Conservation (phyloP, 2,797 vertebrate species). For the Clarias fuscus region DNA sequence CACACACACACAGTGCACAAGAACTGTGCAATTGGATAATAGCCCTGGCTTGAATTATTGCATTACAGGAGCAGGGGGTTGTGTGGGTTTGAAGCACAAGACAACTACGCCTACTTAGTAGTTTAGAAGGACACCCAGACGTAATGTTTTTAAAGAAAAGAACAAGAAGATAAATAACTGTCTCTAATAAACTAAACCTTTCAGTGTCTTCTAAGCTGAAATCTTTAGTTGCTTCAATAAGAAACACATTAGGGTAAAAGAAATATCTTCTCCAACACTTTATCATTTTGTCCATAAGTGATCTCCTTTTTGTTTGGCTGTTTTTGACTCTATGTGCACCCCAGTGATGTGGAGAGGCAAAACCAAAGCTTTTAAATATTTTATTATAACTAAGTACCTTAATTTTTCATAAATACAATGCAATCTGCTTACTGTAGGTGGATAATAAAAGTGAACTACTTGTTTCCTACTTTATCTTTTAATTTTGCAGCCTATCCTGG, state of each 20-base stretch:
- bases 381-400: too few relatives aligned
- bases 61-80: slow-evolving; percentile 41
- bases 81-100: slow-evolving; percentile 7
- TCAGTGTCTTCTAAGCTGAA: background rate
- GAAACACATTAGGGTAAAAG: background rate
- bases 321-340: background rate
- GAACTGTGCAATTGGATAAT: slow-evolving; percentile 45
- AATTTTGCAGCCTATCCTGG: too few relatives aligned
- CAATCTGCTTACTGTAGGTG: background rate
- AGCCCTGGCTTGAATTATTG: slow-evolving; percentile 56
- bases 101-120: slow-evolving; percentile 52
- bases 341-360: background rate
- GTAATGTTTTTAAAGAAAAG: slow-evolving; percentile 32
- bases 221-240: background rate
- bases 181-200: background rate
- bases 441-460: background rate
- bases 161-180: background rate
- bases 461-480: too few relatives aligned
- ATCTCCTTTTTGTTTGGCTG: background rate
- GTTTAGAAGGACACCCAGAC: slow-evolving; percentile 50
- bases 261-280: background rate
- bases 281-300: background rate
- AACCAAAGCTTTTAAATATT: background rate
- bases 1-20: slow-evolving; percentile 33
- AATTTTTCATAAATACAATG: background rate